Conservation (phyloP, 2,113 vertebrate genomes). For the Leptocoma aspasia region DNA sequence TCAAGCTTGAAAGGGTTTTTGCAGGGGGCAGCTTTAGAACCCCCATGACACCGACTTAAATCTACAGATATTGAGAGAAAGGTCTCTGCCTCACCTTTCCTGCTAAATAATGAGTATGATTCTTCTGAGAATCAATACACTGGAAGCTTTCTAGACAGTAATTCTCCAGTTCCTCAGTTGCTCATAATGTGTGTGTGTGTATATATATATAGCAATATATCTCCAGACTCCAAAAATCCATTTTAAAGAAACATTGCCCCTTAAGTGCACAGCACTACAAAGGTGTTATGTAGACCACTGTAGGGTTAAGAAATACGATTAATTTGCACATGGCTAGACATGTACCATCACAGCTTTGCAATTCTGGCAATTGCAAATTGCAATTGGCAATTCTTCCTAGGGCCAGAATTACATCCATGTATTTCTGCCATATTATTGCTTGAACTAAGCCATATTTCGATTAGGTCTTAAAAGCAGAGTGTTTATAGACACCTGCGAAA, state of each 20-base stretch:
- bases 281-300: neutral
- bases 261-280: neutral
- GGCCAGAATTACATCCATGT: neutral
- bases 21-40: neutral
- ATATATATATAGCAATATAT: neutral
- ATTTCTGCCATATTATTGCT: neutral
- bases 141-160: constrained; percentile 28
- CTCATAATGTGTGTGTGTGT: neutral
- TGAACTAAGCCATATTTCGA: neutral
- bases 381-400: too few relatives aligned
- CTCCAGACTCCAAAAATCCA: neutral
- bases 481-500: neutral
- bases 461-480: neutral
- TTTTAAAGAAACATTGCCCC: neutral
- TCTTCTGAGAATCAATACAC: constrained; percentile 32
- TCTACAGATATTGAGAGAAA: constrained; percentile 9
- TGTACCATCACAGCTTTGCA: neutral
- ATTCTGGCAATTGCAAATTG: too few relatives aligned
- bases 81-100: neutral
- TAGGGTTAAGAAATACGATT: neutral
- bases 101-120: neutral
- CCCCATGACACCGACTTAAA: neutral
- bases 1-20: constrained; percentile 10
- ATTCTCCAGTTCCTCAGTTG: neutral
- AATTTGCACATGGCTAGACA: neutral